Conservation (phyloP, 2,113 vertebrate genomes). For the Urocolius indicus region DNA sequence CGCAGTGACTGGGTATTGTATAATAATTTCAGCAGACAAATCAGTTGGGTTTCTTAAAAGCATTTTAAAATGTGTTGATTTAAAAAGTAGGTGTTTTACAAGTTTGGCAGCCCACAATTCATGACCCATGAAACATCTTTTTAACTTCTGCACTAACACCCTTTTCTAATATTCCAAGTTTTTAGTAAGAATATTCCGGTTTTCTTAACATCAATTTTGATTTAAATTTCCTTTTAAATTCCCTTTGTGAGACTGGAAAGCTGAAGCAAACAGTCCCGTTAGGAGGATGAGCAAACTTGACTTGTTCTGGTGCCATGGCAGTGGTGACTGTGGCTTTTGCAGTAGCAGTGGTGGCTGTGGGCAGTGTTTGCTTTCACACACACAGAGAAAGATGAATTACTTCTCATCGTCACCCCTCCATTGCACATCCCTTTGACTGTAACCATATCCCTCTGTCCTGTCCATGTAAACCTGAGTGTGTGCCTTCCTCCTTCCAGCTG, state of each 20-base stretch:
- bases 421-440: neutral
- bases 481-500: neutral
- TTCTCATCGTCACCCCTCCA: neutral
- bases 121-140: neutral
- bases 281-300: neutral
- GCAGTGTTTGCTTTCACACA: accelerated
- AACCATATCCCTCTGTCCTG: neutral
- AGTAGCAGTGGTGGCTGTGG: neutral
- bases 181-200: neutral
- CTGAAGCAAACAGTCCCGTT: neutral
- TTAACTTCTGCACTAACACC: neutral
- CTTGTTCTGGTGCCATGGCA: neutral
- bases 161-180: neutral
- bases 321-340: neutral
- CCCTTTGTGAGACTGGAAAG: neutral
- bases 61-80: neutral
- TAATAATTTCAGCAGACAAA: neutral
- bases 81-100: neutral
- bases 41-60: neutral
- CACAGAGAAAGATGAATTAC: neutral
- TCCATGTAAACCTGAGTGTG: neutral
- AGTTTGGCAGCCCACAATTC: neutral
- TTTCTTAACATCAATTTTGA: neutral
- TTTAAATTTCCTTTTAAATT: neutral
- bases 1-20: neutral